Evolutionary conservation across 2,113 vertebrate species (phyloP), one percentile per base, ranked within the genome.

Genomic region (Pelmatolapia mariae): DNA sequence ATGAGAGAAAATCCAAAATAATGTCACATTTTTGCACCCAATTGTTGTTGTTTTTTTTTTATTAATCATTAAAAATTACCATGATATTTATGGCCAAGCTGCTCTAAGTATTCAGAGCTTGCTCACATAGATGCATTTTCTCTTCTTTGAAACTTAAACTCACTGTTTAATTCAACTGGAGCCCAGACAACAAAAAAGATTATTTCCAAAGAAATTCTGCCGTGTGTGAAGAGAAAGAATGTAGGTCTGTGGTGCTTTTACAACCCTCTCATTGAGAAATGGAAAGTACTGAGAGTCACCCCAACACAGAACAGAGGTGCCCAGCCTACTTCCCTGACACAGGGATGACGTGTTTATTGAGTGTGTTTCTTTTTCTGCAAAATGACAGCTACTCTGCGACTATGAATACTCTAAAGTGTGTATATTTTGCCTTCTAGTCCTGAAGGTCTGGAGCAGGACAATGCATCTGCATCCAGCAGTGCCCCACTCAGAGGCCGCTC

Each of bases 381-480:
- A 26, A 73, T 10, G 38, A 26, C 13, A 18, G 3, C 68, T 76
- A 0, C 16, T 76, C 9, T 29, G 24, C 6, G 4, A 63, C 59
- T 19, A 76, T 4, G 16, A 76, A 76, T 19, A 8, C 2, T 29
- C 33, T 66, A 38, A 22, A 3, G 31, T 5, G 7, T 86, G 1
- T 61, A 40, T 91, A 11, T 87, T 12, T 24, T 85, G 1, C 26
- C 29, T 8, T 94, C 11, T 83, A 99, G 99, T 91, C 95, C 98
- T 63, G 98, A 99, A 31, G 97, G 97, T 85, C 90, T 98, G 93
- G 98, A 99, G 38, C 98, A 98, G 89, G 99, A 99, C 61, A 97
- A 94, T 3, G 96, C 97, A 6, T 97, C 97, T 36, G 96, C 97
- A 76, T 97, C 97, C 45, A 97, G 96, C 11, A 96, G 96, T 0